These are phyloP conservation scores for Bombus confusus DNA, from an alignment of 1,140 invertebrate species.

Conservation along the genomic window DNA sequence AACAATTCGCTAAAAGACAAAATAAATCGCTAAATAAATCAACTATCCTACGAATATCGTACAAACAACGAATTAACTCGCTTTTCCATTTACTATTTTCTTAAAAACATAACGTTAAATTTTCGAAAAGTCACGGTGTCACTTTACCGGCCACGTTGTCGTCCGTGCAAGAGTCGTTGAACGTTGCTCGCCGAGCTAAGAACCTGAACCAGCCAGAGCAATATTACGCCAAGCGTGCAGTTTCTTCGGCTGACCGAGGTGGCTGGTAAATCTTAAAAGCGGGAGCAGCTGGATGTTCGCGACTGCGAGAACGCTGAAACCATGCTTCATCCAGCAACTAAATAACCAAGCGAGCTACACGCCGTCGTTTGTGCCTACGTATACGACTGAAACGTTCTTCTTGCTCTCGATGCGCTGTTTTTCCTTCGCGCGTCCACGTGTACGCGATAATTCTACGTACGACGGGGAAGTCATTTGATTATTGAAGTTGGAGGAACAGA, in stretches of 20 bases:
- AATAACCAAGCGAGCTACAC: slow-evolving; percentile 59
- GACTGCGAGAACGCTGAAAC: slow-evolving; percentile 57
- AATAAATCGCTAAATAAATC: too few relatives aligned
- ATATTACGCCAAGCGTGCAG: slow-evolving; percentile 54
- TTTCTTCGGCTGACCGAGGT: slow-evolving; percentile 61
- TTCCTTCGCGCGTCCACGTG: not conserved
- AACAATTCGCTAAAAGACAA: not conserved
- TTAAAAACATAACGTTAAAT: not conserved
- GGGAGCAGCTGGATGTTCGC: slow-evolving; percentile 58
- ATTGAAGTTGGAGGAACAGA: not conserved
- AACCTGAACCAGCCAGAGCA: slow-evolving; percentile 42
- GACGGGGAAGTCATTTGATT: not conserved
- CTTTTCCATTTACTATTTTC: not conserved
- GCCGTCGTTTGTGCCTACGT: slow-evolving; percentile 13
- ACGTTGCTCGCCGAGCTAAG: slow-evolving; percentile 3
- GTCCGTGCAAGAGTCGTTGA: slow-evolving; percentile 4
- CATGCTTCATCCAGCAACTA: slow-evolving; percentile 59
- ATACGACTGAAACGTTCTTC: not conserved
- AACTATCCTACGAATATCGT: too few relatives aligned
- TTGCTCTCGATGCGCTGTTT: not conserved
- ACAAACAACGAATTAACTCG: not conserved
- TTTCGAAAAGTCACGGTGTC: not conserved
- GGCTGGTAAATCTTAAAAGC: slow-evolving; percentile 59
- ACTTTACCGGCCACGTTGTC: not conserved
- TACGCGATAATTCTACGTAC: not conserved